Percentiles rank a stretch among this genome's conserved stretches.
These are phyloP conservation scores for Anthrax anthrax DNA, from an alignment of 2,888 invertebrate genomes.

Conservation along the genomic window DNA sequence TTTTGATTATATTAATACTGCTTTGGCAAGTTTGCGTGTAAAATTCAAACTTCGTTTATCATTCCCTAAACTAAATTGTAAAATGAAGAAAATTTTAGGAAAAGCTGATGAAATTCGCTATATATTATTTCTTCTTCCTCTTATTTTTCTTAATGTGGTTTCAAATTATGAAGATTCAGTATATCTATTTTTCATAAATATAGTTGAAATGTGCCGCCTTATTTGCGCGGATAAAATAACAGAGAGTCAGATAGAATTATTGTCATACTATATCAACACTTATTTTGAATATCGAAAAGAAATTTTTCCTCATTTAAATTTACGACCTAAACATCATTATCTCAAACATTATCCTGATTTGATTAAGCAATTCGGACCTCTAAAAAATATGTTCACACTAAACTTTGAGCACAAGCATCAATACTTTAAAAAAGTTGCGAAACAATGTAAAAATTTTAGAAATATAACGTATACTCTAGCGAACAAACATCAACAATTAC, in stretches of 20 bases:
- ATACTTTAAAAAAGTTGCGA: slow-evolving; percentile 14
- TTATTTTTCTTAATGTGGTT: neutral
- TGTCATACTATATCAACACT: neutral
- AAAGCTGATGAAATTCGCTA: slow-evolving; percentile 1
- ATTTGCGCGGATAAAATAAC: neutral
- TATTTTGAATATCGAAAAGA: slow-evolving; percentile 5
- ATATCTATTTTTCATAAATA: neutral
- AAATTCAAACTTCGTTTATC: neutral
- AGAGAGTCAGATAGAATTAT: neutral
- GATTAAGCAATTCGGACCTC: slow-evolving; percentile 8
- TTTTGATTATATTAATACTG: neutral
- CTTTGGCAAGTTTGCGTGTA: neutral
- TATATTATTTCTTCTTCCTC: neutral
- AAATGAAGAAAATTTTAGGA: slow-evolving; percentile 1
- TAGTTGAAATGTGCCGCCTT: neutral
- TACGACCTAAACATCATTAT: slow-evolving; percentile 9
- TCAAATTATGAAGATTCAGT: neutral
- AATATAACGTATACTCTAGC: slow-evolving; percentile 1
- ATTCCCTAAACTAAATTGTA: neutral
- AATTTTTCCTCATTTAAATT: slow-evolving; percentile 6
- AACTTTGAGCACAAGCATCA: slow-evolving; percentile 18
- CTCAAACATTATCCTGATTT: slow-evolving; percentile 9
- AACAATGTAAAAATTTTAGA: slow-evolving; percentile 13
- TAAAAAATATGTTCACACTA: slow-evolving; percentile 9
- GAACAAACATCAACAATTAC: neutral